phyloP scores from a whole-genome alignment of 1,140 invertebrate species.

The Aphaenogaster rudis region DNA sequence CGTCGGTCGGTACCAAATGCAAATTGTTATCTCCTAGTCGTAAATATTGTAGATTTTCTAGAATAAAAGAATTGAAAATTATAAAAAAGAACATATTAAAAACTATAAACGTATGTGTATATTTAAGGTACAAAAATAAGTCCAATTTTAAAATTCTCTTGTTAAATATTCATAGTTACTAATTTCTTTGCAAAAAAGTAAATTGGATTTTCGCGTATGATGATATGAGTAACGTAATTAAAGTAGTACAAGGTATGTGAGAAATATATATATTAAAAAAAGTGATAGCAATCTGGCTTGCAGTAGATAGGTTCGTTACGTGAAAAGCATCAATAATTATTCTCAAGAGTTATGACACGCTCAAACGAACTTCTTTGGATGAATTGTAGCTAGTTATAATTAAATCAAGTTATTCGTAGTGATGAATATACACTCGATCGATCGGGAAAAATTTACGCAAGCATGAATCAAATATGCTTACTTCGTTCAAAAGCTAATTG shows the following conservation, averaged over 20 bases:
- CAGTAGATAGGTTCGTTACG: conserved; percentile 22
- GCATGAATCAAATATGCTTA: conserved; percentile 4
- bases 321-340: conserved; percentile 32
- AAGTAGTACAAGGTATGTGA: background rate
- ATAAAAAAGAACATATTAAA: background rate
- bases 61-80: conserved; percentile 70
- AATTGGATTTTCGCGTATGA: background rate
- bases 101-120: background rate
- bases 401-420: conserved; percentile 24
- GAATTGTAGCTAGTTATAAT: conserved; percentile 35
- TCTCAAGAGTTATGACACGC: conserved; percentile 6
- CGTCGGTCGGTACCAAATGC: conserved; percentile 93
- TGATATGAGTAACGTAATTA: conserved; percentile 5
- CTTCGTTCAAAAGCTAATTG: conserved; percentile 22
- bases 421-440: conserved; percentile 15
- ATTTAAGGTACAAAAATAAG: background rate
- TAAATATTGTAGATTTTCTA: conserved; percentile 95
- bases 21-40: conserved; percentile 95
- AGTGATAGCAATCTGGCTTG: background rate
- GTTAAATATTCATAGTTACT: background rate
- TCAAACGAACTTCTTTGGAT: conserved; percentile 23
- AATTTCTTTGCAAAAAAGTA: background rate
- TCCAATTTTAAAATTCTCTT: background rate
- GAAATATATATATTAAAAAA: background rate
- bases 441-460: conserved; percentile 48